Percentiles rank a stretch among this genome's conserved stretches.
These are phyloP conservation scores for Eupithecia abbreviata DNA, from an alignment of 2,888 invertebrate genomes.

Conservation along the genomic window DNA sequence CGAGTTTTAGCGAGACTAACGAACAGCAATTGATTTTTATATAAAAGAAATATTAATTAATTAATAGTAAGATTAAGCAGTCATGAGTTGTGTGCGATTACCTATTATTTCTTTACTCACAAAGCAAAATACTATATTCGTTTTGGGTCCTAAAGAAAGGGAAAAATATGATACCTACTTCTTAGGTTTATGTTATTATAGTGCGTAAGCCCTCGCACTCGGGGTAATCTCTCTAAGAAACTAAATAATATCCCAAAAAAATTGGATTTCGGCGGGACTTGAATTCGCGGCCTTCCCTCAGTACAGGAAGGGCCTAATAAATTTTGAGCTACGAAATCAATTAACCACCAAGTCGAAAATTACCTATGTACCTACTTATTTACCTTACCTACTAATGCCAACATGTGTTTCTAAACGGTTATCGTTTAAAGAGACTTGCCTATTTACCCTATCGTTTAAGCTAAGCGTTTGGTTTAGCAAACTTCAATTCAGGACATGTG, in stretches of 20 bases:
- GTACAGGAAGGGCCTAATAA: too few species aligned
- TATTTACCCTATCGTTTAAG: background rate
- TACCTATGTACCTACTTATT: background rate
- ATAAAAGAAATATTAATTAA: too few species aligned
- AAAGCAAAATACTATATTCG: background rate
- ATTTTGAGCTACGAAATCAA: too few species aligned
- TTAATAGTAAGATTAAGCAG: background rate
- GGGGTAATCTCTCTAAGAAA: too few species aligned
- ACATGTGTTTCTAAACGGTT: background rate
- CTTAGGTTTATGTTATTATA: too few species aligned
- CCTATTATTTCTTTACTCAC: background rate
- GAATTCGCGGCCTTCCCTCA: too few species aligned
- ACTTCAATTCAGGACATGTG: conserved; percentile 15
- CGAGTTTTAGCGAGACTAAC: too few species aligned
- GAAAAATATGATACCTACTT: background rate
- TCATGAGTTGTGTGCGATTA: background rate
- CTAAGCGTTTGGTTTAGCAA: conserved; percentile 9
- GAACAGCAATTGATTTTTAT: too few species aligned
- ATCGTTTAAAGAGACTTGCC: background rate
- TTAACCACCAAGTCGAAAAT: too few species aligned
- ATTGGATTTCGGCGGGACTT: too few species aligned
- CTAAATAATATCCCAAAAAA: too few species aligned
- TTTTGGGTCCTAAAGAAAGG: background rate
- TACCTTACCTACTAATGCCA: background rate
- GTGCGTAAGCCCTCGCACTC: too few species aligned